These are phyloP conservation scores for Neopelma chrysocephalum DNA, from an alignment of 2,797 vertebrate species.

Conservation along the genomic window DNA sequence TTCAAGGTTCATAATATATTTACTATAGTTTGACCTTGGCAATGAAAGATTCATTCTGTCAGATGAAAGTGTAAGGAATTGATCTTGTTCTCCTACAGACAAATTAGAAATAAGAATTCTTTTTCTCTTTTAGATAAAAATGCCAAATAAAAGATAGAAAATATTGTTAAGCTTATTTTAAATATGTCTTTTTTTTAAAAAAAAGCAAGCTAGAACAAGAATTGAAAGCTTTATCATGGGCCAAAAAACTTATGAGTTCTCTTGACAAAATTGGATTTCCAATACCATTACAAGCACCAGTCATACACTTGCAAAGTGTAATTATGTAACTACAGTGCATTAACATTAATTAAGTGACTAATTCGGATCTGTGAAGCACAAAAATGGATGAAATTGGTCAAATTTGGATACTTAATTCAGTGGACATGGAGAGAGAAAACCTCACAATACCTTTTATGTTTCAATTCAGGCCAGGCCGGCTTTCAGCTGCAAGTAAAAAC, in stretches of 20 bases:
- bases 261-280: background rate
- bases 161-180: background rate
- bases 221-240: background rate
- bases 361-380: background rate
- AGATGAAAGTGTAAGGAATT: background rate
- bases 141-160: rapidly evolving
- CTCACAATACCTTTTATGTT: background rate
- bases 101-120: background rate
- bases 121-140: background rate
- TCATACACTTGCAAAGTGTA: background rate
- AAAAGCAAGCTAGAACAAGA: background rate
- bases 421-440: background rate
- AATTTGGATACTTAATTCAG: background rate
- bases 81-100: background rate
- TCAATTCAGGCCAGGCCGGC: background rate
- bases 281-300: background rate
- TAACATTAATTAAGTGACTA: background rate
- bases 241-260: rapidly evolving
- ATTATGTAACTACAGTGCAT: background rate
- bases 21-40: background rate
- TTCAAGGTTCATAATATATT: background rate
- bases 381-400: background rate
- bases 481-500: background rate
- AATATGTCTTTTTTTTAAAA: background rate
- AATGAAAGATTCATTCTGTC: background rate